These are phyloP conservation scores for Natrix natrix DNA, from an alignment of 2,797 vertebrate species.

Conservation along the genomic window DNA sequence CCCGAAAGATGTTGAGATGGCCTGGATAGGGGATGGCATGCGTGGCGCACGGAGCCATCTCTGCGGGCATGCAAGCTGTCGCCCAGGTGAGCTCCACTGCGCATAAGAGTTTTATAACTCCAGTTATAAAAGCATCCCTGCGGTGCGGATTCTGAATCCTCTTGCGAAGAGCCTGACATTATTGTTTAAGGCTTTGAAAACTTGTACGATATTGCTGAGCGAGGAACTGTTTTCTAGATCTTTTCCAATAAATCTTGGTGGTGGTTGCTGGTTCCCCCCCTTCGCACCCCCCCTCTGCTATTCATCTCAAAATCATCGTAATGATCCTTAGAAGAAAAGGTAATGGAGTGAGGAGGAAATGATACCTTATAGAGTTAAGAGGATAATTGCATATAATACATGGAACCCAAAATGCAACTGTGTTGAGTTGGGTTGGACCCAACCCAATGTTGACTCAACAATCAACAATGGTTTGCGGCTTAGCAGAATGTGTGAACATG, in stretches of 20 bases:
- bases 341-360: neutral
- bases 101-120: neutral
- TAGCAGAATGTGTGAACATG: neutral
- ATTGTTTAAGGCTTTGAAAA: conserved; percentile 66
- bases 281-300: no score
- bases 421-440: no score
- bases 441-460: neutral
- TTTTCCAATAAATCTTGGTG: conserved; percentile 85
- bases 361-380: neutral
- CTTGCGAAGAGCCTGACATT: conserved; percentile 66
- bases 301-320: neutral
- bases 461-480: neutral
- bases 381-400: neutral
- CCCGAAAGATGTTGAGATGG: neutral
- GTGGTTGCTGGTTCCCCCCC: no score
- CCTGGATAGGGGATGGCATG: no score
- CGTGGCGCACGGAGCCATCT: no score
- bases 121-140: neutral
- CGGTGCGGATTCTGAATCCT: conserved; percentile 44
- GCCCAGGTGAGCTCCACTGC: no score
- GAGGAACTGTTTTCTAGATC: conserved; percentile 73
- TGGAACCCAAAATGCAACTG: neutral
- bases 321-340: neutral
- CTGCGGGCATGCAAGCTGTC: no score
- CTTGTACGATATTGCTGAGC: conserved; percentile 74